Base-by-base conservation (phyloP, 2,888 invertebrate genomes). In the Maniola hyperantus region DNA sequence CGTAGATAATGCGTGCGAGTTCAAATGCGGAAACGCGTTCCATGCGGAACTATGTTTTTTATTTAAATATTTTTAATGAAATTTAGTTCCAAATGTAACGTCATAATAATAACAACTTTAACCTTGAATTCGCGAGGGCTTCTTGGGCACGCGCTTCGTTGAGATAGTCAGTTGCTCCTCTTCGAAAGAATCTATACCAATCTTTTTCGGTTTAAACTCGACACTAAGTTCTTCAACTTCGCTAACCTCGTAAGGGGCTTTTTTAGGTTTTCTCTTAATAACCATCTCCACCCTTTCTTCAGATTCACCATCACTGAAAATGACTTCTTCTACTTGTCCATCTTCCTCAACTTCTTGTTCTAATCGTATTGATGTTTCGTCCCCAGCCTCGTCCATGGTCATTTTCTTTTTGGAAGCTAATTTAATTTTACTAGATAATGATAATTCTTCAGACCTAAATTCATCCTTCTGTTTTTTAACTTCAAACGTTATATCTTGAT, bases 111-210 rank as follows among this genome's bases (percentile, higher is more conserved):
- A 5, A 26, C n/a, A 57, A 46, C 18, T 48, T 39, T 8, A 50
- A 95, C 95, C 95, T 95, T 95, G 94, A 71, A 95, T 89, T 80
- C 93, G 93, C 53, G 94, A 93, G 39, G 94, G 93, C 74, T 93
- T 93, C 65, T 94, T 94, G 76, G 94, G 94, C 83, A 94, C 95
- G 72, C 94, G 91, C 83, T 95, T 95, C 51, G 95, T 89, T 81
- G 95, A 95, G 74, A 96, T 85, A n/a, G 95, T 95, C 46, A 95
- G 83, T 68, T 94, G 93, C 77, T 95, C 95, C 83, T 95, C 96
- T 83, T 94, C 95, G 78, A 91, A 94, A 1, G 85, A 79, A 74
- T 93, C 88, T 70, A 85, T 80, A 55, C 80, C 81, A 67, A 84
- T 77, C 77, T 81, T 82, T 69, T 87, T 91, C 20, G 91, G 93